Base-by-base conservation (phyloP, 2,797 vertebrate species). In the Stomatorhinus walkeri region DNA sequence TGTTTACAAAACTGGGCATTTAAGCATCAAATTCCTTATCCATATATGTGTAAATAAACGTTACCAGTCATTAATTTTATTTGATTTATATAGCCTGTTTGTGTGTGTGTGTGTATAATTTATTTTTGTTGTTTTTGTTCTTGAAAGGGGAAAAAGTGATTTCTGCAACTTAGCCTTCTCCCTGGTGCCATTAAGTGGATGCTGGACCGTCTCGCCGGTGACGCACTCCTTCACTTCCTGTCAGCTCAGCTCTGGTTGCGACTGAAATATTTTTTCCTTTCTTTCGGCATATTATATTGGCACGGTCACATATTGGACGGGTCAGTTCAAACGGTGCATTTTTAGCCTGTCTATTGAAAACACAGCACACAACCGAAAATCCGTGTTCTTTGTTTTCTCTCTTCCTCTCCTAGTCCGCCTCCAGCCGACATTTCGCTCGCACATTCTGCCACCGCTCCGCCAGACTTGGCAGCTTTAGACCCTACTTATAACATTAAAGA, bases 401-500 rank as follows among this genome's bases (percentile, higher is more conserved):
- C 16, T 59, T 48, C 59, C 59, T 4, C 1, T 24, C 59, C 3
- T 64, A 28, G 40, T n/a, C 8, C 48, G 4, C 19, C n/a, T 16
- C 19, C n/a, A 24, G 61, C 49, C 68, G 32, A 79, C 72, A 43
- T 43, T 79, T 79, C 88, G 32, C 49, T 24, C 12, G 40, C 40
- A 48, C 59, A 89, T 54, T 89, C 49, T 85, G 28, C 22, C 43
- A 51, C n/a, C 22, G 68, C 72, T 40, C 12, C 16, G 28, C 28
- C 36, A 61, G 61, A 61, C 85, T 87, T 89, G 85, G 85, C 88
- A 28, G 61, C 81, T 68, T 51, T 48, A 28, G 4, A 56, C 36
- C n/a, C 4, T 19, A 59, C 79, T 88, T 84, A 59, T 19, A 48
- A 76, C 48, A 9, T 36, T 56, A 40, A 16, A 79, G 61, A 89